These are phyloP conservation scores for Hemicentrotus pulcherrimus DNA, from an alignment of 35 echinoderm and acorn worm species.

Conservation along the genomic window DNA sequence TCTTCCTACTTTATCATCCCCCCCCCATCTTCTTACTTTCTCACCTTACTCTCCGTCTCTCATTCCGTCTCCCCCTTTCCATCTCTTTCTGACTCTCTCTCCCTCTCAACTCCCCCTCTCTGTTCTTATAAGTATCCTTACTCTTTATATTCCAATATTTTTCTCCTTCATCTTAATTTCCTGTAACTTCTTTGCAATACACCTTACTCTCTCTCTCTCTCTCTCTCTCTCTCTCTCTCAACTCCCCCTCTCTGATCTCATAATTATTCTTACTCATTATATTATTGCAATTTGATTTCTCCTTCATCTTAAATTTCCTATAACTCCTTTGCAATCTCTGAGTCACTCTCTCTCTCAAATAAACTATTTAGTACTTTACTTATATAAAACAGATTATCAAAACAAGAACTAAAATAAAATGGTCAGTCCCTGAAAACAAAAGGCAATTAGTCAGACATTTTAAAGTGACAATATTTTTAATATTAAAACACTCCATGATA, in stretches of 20 bases:
- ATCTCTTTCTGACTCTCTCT: neutral
- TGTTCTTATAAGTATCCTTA: no score
- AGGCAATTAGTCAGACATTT: no score
- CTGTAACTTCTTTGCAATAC: neutral
- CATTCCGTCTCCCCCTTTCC: neutral
- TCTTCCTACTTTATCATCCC: neutral
- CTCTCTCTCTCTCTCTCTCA: neutral
- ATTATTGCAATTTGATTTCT: neutral
- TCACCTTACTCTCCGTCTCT: neutral
- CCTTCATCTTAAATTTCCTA: no score
- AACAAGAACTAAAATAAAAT: no score
- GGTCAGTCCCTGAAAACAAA: no score
- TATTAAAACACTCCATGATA: no score
- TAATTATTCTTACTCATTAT: neutral
- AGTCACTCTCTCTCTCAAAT: no score
- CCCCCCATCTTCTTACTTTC: neutral
- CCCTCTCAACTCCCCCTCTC: neutral
- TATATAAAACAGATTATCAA: no score
- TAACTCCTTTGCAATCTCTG: no score
- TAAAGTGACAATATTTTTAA: no score
- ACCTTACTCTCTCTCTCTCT: neutral
- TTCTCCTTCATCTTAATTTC: no score
- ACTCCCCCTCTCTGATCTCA: neutral
- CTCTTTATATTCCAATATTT: neutral
- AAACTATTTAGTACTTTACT: no score